A percentile compares a stretch with the other conserved stretches of the same genome.
phyloP scores from a whole-genome alignment of 2,797 vertebrate genomes.

The Borostomias antarcticus region DNA sequence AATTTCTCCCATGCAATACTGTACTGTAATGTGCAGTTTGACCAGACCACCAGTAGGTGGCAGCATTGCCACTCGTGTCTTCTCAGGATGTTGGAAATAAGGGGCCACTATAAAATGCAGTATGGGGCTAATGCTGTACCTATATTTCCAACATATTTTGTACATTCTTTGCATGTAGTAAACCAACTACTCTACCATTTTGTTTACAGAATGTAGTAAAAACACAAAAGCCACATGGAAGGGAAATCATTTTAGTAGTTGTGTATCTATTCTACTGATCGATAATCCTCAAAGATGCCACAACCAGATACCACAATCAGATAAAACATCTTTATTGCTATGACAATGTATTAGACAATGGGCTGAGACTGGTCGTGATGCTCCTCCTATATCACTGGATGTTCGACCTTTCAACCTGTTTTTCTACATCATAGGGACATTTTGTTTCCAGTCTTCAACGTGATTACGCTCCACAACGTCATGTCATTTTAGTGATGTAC shows the following conservation, averaged over 20 bases:
- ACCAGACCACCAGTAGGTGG: constrained; percentile 47
- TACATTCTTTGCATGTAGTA: neutral
- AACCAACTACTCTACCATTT: too few relatives aligned
- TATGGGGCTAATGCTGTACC: neutral
- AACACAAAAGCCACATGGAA: too few relatives aligned
- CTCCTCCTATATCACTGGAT: neutral
- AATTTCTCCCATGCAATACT: neutral
- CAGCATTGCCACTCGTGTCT: constrained; percentile 23
- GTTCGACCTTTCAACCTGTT: neutral
- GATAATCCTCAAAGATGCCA: neutral
- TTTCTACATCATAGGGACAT: neutral
- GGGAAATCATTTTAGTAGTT: too few relatives aligned
- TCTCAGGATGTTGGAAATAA: too few relatives aligned
- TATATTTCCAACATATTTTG: neutral
- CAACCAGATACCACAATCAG: neutral
- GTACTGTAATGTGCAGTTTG: neutral
- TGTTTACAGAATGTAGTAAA: too few relatives aligned
- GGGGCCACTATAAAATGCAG: neutral
- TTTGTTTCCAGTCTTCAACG: neutral
- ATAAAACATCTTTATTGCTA: neutral
- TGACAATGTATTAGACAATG: neutral
- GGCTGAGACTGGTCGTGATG: neutral
- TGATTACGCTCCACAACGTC: neutral
- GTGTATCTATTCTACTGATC: neutral
- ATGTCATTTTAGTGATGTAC: too few relatives aligned